phyloP scores from a whole-genome alignment of 2,113 vertebrate genomes.

The Seriola aureovittata region DNA sequence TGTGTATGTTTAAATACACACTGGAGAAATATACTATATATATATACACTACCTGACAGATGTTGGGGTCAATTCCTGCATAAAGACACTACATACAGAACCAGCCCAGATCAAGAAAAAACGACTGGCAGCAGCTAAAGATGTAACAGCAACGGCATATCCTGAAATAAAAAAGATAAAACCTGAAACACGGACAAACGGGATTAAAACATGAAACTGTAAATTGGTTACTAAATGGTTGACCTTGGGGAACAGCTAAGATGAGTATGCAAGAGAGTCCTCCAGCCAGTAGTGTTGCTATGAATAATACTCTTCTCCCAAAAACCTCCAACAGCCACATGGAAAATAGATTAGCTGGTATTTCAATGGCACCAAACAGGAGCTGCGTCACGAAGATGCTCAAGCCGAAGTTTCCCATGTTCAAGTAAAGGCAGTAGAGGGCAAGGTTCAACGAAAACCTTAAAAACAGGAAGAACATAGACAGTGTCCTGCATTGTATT shows the following conservation, averaged over 20 bases:
- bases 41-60: conserved; percentile 59
- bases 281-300: conserved; percentile 18
- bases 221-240: not conserved
- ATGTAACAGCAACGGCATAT: conserved; percentile 22
- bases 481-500: not conserved
- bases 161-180: conserved; percentile 27
- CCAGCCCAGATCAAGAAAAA: conserved; percentile 52
- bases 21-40: too few species aligned
- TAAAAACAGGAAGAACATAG: not conserved
- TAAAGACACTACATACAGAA: conserved; percentile 41
- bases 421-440: conserved; percentile 55
- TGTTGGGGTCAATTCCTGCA: conserved; percentile 77
- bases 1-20: too few species aligned
- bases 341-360: conserved; percentile 63
- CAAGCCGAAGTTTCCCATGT: conserved; percentile 36
- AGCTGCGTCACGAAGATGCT: conserved; percentile 51
- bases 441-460: conserved; percentile 75
- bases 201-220: not conserved
- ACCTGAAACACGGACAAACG: not conserved
- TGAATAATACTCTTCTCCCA: conserved; percentile 64
- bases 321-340: conserved; percentile 69
- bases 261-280: conserved; percentile 50
- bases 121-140: conserved; percentile 48
- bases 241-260: conserved; percentile 68
- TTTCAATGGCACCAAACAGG: conserved; percentile 42